Conservation (phyloP, 2,113 vertebrate species). For the Hemiscyllium ocellatum region DNA sequence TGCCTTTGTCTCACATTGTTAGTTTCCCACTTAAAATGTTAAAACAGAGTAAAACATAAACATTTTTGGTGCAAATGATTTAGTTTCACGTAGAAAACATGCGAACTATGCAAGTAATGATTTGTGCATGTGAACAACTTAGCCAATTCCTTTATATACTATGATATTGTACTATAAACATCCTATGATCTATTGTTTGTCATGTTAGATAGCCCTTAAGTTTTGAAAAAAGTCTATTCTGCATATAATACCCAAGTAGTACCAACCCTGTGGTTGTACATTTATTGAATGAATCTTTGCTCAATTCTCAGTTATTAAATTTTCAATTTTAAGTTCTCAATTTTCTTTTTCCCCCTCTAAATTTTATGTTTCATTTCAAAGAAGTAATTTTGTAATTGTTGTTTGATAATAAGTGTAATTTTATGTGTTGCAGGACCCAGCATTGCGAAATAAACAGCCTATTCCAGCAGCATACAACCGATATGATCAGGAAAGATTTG, state of each 20-base stretch:
- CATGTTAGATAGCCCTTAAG: background rate
- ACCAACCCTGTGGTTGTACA: background rate
- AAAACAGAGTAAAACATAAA: background rate
- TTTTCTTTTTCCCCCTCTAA: background rate
- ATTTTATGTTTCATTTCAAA: background rate
- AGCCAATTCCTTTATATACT: background rate
- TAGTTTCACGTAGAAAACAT: background rate
- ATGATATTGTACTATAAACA: background rate
- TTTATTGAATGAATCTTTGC: background rate
- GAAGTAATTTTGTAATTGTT: background rate
- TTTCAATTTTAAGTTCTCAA: too few relatives aligned
- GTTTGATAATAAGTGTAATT: background rate
- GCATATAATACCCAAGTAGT: background rate
- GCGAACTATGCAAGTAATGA: background rate
- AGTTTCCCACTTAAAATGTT: background rate
- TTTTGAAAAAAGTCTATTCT: background rate
- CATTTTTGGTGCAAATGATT: background rate
- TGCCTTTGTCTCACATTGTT: background rate
- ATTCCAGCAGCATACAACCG: constrained; percentile 93
- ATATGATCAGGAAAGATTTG: constrained; percentile 96
- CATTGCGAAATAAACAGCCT: constrained; percentile 85
- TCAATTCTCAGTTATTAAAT: background rate
- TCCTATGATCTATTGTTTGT: background rate
- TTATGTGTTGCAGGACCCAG: constrained; percentile 67
- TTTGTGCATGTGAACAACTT: background rate